Conservation (phyloP, 1,140 invertebrate genomes). For the Diachasma alloeum region DNA sequence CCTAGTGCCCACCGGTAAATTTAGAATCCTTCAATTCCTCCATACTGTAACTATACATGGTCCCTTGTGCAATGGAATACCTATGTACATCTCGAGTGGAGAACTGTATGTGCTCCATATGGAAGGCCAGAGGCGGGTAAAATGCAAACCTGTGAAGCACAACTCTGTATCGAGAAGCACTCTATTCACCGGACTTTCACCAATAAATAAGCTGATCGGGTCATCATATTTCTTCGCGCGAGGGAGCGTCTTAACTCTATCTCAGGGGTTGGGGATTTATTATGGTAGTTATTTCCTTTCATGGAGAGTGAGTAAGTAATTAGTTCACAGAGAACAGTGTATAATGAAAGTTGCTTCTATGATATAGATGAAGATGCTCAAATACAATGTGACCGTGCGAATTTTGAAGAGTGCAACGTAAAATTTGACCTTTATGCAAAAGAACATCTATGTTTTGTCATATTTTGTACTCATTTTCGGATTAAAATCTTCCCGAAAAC, state of each 20-base stretch:
- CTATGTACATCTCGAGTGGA: background rate
- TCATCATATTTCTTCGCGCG: conserved; percentile 47
- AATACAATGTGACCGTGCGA: too few species aligned
- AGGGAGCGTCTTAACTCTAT: background rate
- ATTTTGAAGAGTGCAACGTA: too few species aligned
- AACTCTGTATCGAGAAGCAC: conserved; percentile 16
- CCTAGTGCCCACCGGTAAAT: background rate
- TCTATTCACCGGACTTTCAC: conserved; percentile 36
- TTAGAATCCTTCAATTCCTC: background rate
- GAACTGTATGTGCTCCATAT: background rate
- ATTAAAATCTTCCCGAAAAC: too few species aligned
- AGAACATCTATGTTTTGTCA: too few species aligned
- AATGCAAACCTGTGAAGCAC: background rate
- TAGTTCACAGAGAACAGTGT: conserved; percentile 7
- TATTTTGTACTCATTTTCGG: too few species aligned
- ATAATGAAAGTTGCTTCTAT: too few species aligned
- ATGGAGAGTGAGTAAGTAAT: conserved; percentile 40
- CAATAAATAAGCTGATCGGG: conserved; percentile 45
- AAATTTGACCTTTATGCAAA: too few species aligned
- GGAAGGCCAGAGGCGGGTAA: background rate
- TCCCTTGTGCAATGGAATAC: background rate
- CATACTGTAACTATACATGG: background rate
- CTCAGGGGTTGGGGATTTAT: conserved; percentile 35
- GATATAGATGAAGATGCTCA: too few species aligned
- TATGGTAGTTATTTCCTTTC: conserved; percentile 42